Evolutionary conservation across 2,888 invertebrate species (phyloP).

Genomic region (Pachliopta kotzebuea): DNA sequence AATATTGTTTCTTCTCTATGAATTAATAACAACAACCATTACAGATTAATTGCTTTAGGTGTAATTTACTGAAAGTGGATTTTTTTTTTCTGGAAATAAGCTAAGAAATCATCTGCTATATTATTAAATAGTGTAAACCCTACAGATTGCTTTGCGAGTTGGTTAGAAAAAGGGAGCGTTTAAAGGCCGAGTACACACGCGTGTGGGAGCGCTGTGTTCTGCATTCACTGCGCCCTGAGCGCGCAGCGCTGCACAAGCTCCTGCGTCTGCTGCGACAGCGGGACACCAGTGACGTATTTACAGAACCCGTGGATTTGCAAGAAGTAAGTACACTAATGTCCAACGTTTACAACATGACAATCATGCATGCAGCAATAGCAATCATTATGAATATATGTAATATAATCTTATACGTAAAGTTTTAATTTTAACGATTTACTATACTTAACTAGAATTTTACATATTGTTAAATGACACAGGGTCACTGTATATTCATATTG

Average conservation of each 20-base stretch:
- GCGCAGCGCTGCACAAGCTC: conserved; percentile 88
- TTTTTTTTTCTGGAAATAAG: not conserved
- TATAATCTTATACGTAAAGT: too few species aligned
- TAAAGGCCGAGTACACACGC: conserved; percentile 93
- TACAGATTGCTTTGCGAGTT: conserved; percentile 92
- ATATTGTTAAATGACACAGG: too few species aligned
- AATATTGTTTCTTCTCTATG: too few species aligned
- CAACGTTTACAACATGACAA: not conserved
- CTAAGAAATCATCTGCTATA: not conserved
- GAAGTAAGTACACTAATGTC: conserved; percentile 79
- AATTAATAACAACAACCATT: too few species aligned
- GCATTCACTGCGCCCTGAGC: conserved; percentile 90
- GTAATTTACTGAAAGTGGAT: not conserved
- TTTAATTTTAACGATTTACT: too few species aligned
- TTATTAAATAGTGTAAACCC: not conserved
- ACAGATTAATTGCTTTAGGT: too few species aligned
- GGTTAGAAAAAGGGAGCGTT: conserved; percentile 96
- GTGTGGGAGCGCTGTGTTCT: conserved; percentile 90
- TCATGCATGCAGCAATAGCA: too few species aligned
- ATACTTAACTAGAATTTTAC: too few species aligned
- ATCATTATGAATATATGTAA: too few species aligned
- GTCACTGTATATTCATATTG: too few species aligned
- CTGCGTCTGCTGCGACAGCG: conserved; percentile 88
- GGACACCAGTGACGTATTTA: conserved; percentile 93
- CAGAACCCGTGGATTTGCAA: conserved; percentile 93